Conservation (phyloP, 92 coral and sea anemone genomes). For the Diadumene lineata region DNA sequence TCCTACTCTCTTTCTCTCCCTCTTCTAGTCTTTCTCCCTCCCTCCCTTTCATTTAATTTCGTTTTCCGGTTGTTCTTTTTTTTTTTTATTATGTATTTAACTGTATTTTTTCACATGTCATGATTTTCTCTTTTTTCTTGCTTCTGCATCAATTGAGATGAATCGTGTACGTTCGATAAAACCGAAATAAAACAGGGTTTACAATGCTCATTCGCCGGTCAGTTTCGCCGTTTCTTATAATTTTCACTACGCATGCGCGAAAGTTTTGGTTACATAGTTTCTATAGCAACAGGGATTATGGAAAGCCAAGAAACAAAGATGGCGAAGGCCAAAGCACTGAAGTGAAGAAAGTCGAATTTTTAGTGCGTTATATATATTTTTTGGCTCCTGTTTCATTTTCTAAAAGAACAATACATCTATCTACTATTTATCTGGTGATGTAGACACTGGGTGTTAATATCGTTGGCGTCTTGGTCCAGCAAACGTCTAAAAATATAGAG, state of each 20-base stretch:
- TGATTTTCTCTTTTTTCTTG: too few species aligned
- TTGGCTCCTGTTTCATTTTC: background rate
- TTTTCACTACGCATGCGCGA: conserved; percentile 17
- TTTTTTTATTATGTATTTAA: too few species aligned
- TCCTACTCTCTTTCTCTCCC: too few species aligned
- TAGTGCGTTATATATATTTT: conserved; percentile 13
- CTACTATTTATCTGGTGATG: background rate
- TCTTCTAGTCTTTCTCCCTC: too few species aligned
- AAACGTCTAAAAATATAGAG: conserved; percentile 11
- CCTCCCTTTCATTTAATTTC: too few species aligned
- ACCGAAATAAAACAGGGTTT: too few species aligned
- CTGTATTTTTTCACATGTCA: too few species aligned
- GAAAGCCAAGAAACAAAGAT: conserved; percentile 51
- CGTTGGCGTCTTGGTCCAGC: conserved; percentile 5
- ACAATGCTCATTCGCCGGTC: too few species aligned
- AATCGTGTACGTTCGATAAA: too few species aligned
- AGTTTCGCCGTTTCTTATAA: too few species aligned
- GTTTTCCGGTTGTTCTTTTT: too few species aligned
- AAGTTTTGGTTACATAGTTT: conserved; percentile 31
- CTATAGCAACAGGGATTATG: conserved; percentile 42
- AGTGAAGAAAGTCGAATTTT: conserved; percentile 22
- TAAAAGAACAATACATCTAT: background rate
- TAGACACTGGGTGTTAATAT: background rate
- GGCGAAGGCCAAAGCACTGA: conserved; percentile 37
- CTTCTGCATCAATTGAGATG: too few species aligned